phyloP scores from a whole-genome alignment of 2,888 invertebrate genomes.

The Penaeus monodon region DNA sequence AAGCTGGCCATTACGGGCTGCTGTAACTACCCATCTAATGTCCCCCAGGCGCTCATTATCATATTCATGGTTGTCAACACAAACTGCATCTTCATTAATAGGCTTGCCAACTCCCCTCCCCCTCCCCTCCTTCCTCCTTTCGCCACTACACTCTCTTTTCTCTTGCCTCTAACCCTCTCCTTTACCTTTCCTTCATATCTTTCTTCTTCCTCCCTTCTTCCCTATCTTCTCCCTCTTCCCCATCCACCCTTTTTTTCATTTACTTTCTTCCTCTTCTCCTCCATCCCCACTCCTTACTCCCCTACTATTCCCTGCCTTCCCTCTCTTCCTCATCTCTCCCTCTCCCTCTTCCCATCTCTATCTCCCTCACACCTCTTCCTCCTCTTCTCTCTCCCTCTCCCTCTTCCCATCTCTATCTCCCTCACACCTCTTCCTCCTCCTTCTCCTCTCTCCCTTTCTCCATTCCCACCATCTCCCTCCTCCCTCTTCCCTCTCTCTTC shows the following conservation, averaged over 20 bases:
- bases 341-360: neutral
- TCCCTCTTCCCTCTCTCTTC: neutral
- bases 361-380: neutral
- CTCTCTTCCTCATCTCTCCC: too few species aligned
- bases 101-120: constrained; percentile 6
- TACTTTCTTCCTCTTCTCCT: neutral
- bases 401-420: neutral
- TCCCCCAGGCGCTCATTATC: constrained; percentile 15
- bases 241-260: neutral
- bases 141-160: constrained; percentile 2
- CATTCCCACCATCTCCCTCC: too few species aligned
- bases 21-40: constrained; percentile 31
- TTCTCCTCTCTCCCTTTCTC: neutral
- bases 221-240: neutral
- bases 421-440: too few species aligned
- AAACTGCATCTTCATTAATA: constrained; percentile 20
- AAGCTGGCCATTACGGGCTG: constrained; percentile 5
- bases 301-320: neutral
- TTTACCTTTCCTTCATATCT: neutral
- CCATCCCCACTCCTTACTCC: neutral
- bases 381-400: constrained; percentile 4
- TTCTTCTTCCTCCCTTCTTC: too few species aligned
- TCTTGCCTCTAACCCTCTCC: neutral
- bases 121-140: constrained; percentile 7
- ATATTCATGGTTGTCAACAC: constrained; percentile 26